Evolutionary conservation across 2,797 vertebrate species (phyloP).

Genomic region (Linurgus olivaceus): DNA sequence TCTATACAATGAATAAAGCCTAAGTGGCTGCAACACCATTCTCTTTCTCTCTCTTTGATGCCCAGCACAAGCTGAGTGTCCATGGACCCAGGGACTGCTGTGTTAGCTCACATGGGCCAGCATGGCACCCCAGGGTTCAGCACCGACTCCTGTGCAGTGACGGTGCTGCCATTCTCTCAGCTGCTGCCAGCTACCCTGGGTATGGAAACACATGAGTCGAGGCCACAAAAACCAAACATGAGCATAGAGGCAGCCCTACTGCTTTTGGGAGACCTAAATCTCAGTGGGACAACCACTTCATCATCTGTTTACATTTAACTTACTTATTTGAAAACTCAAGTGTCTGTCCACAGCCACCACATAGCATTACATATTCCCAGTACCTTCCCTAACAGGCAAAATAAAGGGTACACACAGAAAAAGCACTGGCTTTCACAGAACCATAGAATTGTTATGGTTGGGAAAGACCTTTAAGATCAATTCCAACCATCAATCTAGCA

Average conservation of each 20-base stretch:
- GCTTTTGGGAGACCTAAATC: not conserved
- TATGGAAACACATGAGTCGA: not conserved
- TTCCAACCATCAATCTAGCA: not conserved
- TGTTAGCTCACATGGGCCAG: not conserved
- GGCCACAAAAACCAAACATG: not conserved
- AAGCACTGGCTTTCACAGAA: not conserved
- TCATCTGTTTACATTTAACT: not conserved
- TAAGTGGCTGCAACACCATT: not conserved
- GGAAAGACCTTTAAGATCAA: not conserved
- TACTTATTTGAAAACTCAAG: not conserved
- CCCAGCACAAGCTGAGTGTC: not conserved
- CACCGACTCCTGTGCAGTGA: not conserved
- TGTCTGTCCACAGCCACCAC: not conserved
- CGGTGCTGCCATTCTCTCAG: not conserved
- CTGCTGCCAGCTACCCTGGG: not conserved
- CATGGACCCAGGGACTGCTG: fast-evolving
- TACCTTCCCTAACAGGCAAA: not conserved
- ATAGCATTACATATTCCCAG: not conserved
- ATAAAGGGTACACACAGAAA: not conserved
- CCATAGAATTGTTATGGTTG: not conserved
- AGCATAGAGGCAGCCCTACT: not conserved
- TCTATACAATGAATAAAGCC: not conserved
- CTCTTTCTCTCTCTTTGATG: not conserved
- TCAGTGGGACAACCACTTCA: not conserved
- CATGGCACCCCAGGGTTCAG: fast-evolving